These are phyloP conservation scores for Gallinago nigripennis DNA, from an alignment of 2,797 vertebrate species.

Conservation along the genomic window DNA sequence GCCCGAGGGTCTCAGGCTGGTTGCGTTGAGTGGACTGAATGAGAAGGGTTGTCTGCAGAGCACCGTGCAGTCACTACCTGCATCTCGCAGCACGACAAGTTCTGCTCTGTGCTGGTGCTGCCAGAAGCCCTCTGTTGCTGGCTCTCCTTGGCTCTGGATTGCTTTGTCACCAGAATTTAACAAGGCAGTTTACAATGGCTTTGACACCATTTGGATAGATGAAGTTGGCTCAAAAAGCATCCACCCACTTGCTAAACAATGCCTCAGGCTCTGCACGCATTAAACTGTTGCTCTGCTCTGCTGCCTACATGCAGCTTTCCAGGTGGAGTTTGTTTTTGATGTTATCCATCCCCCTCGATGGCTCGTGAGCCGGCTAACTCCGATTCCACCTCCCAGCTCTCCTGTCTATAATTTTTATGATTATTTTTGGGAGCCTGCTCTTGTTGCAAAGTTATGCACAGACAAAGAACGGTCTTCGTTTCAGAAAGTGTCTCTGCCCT, in stretches of 20 bases:
- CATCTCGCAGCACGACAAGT: not conserved
- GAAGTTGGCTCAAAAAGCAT: constrained; percentile 51
- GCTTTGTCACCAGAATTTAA: constrained; percentile 48
- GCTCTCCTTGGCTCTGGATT: not conserved
- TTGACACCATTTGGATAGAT: constrained; percentile 55
- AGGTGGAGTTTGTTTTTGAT: constrained; percentile 51
- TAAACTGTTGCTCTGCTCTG: constrained; percentile 27
- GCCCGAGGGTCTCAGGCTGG: not conserved
- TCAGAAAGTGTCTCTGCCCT: not conserved
- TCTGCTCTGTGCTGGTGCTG: not conserved
- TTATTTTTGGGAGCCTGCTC: not conserved
- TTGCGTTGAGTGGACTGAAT: not conserved
- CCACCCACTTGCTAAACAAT: constrained; percentile 54
- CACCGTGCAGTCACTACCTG: not conserved
- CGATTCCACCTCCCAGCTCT: not conserved
- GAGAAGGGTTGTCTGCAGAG: not conserved
- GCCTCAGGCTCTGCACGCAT: constrained; percentile 11
- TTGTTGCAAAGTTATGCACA: not conserved
- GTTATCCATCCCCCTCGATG: not conserved
- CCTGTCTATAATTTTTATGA: not conserved
- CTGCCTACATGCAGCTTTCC: constrained; percentile 43
- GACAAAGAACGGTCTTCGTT: not conserved
- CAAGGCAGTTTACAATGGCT: constrained; percentile 48
- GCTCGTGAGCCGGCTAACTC: not conserved
- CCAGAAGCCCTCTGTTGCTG: not conserved